phyloP scores from a whole-genome alignment of 2,797 vertebrate genomes.

The Scleropages formosus region DNA sequence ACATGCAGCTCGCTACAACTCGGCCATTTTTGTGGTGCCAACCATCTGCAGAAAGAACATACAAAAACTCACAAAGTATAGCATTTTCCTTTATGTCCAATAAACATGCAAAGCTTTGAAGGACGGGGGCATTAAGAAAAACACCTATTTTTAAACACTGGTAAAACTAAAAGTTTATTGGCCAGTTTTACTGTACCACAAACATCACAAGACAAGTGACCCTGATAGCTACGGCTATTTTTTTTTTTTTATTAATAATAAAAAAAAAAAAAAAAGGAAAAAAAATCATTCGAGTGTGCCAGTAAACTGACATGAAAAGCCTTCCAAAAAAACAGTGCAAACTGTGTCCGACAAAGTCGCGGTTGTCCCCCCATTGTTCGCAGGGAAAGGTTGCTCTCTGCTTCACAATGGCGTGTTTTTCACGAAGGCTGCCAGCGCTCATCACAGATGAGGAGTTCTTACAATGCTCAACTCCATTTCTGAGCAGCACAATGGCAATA shows the following conservation, averaged over 20 bases:
- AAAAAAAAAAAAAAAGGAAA: no score
- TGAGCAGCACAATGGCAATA: conserved; percentile 26
- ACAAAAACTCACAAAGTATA: conserved; percentile 21
- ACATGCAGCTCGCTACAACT: not conserved
- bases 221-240: conserved; percentile 61
- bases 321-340: conserved; percentile 65
- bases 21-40: not conserved
- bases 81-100: conserved; percentile 45
- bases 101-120: conserved; percentile 41
- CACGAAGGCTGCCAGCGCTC: conserved; percentile 52
- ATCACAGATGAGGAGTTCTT: conserved; percentile 43
- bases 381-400: conserved; percentile 64
- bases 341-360: conserved; percentile 69
- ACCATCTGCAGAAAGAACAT: not conserved
- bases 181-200: conserved; percentile 59
- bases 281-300: conserved; percentile 67
- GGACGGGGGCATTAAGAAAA: conserved; percentile 49
- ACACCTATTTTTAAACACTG: conserved; percentile 41
- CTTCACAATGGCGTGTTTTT: conserved; percentile 60
- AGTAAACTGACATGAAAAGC: conserved; percentile 62
- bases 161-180: conserved; percentile 56
- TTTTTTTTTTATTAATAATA: no score
- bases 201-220: conserved; percentile 66
- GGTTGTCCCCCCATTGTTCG: conserved; percentile 66
- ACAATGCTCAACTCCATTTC: conserved; percentile 24